Base-by-base conservation (phyloP, 2,113 vertebrate genomes). In the Pongo abelii region DNA sequence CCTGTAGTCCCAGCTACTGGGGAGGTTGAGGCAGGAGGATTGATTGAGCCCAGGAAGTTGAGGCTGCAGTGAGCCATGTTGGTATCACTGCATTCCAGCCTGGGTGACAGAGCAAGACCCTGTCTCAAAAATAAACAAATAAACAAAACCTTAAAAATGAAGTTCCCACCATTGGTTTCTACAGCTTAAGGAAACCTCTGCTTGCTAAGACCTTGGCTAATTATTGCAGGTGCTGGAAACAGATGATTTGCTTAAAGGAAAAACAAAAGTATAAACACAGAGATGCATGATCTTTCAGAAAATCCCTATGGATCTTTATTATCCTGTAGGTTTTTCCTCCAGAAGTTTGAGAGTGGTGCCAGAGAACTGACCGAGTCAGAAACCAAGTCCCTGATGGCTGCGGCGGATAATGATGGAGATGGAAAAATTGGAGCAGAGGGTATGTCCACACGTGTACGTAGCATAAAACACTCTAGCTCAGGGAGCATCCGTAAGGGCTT, bases 351-450 rank as follows among this genome's bases (percentile, higher is more conserved):
- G 84, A 98, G 99, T 2, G 99, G 98, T 59, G 99, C 99, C 14
- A 98, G 99, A 96, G 99, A 99, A 86, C 98, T 99, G 98, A 99
- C 99, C 0, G 93, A 98, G 46, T 98, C 99, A 90, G 99, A 99
- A 98, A 99, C 99, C 94, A 99, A 99, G 98, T 99, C 98, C 83
- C 98, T 99, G 96, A 93, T 99, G 97, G 99, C 99, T 74, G 99
- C 99, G 59, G 99, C 99, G 69, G 99, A 99, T 94, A 99, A 99
- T 6, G 99, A 99, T 6, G 99, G 99, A 43, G 99, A 99, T n/a
- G 99, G 99, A 46, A 99, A 98, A 98, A 99, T 99, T 55, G 99
- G 99, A 98, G 99, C 98, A 92, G 99, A 99, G 1, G 99, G 99
- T 99, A 98, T 5, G 97, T 75, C 32, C n/a, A 1, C 0, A 16